Evolutionary conservation across 2,797 vertebrate species (phyloP), one percentile per base, ranked within the genome.

Genomic region (Cyclopterus lumpus): DNA sequence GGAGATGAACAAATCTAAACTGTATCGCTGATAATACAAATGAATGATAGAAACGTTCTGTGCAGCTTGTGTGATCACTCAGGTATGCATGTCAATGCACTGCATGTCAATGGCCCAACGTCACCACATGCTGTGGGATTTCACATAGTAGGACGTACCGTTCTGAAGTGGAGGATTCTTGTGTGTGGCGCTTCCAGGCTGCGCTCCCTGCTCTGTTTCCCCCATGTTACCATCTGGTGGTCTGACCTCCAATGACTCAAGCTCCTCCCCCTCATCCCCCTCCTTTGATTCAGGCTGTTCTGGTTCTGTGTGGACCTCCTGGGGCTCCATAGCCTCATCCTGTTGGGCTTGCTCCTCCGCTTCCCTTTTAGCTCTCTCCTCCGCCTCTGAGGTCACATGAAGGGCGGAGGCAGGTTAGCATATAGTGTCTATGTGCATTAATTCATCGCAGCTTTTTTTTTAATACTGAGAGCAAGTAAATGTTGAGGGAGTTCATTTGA

Each of bases 311-410:
- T 88, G 80, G 83, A 34, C 89, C 69, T 89, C 90, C 73, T 93
- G 93, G 10, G 91, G 92, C 81, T 94, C 95, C 83, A 94, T 95
- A 2, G 95, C 88, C 1, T 92, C 92, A 67, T 95, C 93, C 87
- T 90, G 91, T 79, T 92, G 79, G 65, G 83, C 88, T 66, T 1
- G 74, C 76, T 94, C 93, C 73, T 94, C 93, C 0, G 79, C 87
- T 57, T 94, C 93, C 64, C 62, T 93, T 83, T 90, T 92, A 55
- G 90, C 91, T 80, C 92, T 81, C 90, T 99, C 98, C 88, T 99
- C 97, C 1, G 94, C 93, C 91, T 94, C 94, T 92, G 79, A 77
- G 65, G 81, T 87, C 53, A 86, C 49, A 85, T 12, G 62, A 15
- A 73, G 57, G 2, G 55, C 6, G 48, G 38, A 42, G 40, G 18